Conservation (phyloP, 2,113 vertebrate species). For the Arenaria interpres region DNA sequence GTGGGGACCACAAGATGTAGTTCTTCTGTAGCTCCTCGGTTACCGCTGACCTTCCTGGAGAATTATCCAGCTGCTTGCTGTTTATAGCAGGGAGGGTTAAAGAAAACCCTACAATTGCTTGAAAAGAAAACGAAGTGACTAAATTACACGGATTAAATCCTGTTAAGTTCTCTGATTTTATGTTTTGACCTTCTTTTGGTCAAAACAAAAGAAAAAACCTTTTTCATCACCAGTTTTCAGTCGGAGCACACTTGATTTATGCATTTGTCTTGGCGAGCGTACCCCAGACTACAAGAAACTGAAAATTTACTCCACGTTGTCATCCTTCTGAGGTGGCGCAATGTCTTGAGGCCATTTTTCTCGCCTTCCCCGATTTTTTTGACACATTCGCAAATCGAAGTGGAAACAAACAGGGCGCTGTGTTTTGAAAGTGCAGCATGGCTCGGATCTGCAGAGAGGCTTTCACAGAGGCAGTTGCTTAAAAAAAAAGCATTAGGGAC, state of each 20-base stretch:
- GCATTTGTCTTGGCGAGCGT: background rate
- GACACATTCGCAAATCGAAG: background rate
- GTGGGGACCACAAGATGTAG: background rate
- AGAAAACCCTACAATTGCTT: background rate
- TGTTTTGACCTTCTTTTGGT: constrained; percentile 54
- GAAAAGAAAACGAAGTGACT: constrained; percentile 15
- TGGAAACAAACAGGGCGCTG: background rate
- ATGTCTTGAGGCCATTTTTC: background rate
- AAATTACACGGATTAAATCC: background rate
- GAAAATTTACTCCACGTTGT: background rate
- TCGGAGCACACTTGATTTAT: background rate
- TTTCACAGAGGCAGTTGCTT: background rate
- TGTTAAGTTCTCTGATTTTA: background rate
- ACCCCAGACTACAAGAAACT: background rate
- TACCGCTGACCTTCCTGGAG: background rate
- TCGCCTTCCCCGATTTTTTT: background rate
- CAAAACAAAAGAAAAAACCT: background rate
- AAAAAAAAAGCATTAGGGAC: background rate
- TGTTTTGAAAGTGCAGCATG: background rate
- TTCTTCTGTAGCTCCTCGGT: background rate
- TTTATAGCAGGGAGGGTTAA: background rate
- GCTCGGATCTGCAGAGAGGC: background rate
- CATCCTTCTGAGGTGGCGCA: background rate
- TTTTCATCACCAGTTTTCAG: constrained; percentile 14
- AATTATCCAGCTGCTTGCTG: background rate